Evolutionary conservation across 2,113 vertebrate species (phyloP).

Genomic region (Bagarius yarrelli): DNA sequence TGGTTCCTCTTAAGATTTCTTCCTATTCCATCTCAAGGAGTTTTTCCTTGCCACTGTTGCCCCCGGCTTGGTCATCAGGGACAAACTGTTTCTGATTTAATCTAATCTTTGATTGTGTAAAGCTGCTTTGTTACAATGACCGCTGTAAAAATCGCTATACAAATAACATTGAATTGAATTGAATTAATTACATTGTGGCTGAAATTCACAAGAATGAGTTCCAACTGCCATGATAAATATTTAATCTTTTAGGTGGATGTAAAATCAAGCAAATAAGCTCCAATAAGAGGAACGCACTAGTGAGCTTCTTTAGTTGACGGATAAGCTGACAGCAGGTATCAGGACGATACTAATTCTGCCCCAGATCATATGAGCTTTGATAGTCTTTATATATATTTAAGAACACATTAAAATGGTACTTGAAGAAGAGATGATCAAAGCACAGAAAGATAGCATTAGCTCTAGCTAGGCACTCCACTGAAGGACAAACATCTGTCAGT

Average conservation of each 20-base stretch:
- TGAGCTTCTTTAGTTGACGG: constrained; percentile 57
- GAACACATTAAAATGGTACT: constrained; percentile 31
- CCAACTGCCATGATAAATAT: not conserved
- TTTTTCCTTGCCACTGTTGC: no score
- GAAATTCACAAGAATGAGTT: not conserved
- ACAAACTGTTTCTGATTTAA: no score
- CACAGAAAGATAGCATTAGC: constrained; percentile 42
- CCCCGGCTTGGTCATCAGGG: no score
- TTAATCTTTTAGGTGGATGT: constrained; percentile 34
- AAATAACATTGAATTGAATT: no score
- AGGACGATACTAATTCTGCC: constrained; percentile 17
- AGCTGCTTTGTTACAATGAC: no score
- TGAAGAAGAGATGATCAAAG: constrained; percentile 38
- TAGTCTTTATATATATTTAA: constrained; percentile 15
- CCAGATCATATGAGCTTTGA: constrained; percentile 30
- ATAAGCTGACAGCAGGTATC: constrained; percentile 57
- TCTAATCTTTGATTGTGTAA: no score
- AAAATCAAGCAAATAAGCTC: constrained; percentile 58
- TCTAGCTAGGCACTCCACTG: constrained; percentile 11
- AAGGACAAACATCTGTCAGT: not conserved
- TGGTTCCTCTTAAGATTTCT: no score
- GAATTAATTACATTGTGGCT: no score
- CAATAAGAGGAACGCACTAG: constrained; percentile 52
- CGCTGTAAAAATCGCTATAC: no score
- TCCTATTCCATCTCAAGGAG: no score